Conservation (phyloP, 2,113 vertebrate species). For the Dasypus novemcinctus region DNA sequence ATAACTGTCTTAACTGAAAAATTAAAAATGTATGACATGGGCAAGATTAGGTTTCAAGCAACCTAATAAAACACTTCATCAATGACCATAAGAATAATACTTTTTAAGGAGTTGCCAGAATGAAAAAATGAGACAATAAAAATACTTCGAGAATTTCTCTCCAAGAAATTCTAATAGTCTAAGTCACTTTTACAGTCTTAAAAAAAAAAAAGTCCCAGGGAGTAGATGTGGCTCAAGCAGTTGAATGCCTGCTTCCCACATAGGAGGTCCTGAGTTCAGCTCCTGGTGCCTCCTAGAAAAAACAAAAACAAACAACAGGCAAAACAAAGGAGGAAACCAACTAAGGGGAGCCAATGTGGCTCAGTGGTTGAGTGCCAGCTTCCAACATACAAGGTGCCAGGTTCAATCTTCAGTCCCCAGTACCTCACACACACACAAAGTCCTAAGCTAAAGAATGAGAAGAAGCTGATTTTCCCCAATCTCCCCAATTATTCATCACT, state of each 20-base stretch:
- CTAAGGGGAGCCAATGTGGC: too few species aligned
- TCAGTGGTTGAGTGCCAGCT: too few species aligned
- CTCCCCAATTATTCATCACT: background rate
- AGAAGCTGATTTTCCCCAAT: background rate
- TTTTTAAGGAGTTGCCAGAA: conserved; percentile 25
- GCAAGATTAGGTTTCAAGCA: conserved; percentile 16
- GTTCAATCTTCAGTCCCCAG: too few species aligned
- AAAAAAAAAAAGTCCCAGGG: background rate
- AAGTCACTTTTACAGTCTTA: background rate
- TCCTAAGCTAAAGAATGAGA: background rate
- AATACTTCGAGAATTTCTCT: conserved; percentile 3
- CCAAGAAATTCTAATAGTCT: background rate
- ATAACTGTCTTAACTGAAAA: background rate
- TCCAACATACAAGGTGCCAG: too few species aligned
- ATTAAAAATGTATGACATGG: background rate
- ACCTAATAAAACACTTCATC: background rate
- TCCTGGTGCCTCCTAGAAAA: too few species aligned
- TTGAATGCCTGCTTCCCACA: too few species aligned
- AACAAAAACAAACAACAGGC: too few species aligned
- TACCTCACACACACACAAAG: background rate
- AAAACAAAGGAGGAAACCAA: too few species aligned
- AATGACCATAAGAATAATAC: background rate
- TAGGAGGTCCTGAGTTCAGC: too few species aligned
- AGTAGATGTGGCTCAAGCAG: too few species aligned
- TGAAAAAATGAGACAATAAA: background rate